phyloP scores from a whole-genome alignment of 2,797 vertebrate genomes.

The Poecilia wingei region DNA sequence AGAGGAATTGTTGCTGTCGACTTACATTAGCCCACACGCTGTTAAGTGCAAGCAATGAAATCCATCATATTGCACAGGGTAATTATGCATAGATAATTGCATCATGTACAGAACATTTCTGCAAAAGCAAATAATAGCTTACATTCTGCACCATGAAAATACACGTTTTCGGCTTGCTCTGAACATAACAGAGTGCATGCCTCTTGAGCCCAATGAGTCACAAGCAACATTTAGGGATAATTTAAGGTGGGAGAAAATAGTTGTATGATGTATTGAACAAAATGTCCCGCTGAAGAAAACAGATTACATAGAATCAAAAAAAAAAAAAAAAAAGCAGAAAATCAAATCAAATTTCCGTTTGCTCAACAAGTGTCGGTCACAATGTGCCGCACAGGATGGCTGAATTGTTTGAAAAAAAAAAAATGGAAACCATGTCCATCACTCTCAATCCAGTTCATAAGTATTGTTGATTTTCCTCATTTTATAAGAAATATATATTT shows the following conservation, averaged over 20 bases:
- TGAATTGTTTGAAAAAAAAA: neutral
- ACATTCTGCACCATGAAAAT: slow-evolving; percentile 44
- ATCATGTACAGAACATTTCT: slow-evolving; percentile 54
- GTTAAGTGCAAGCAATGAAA: slow-evolving; percentile 71
- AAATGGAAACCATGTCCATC: neutral
- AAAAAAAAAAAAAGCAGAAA: neutral
- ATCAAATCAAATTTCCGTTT: neutral
- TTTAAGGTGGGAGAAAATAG: slow-evolving; percentile 5
- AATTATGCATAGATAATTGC: slow-evolving; percentile 79
- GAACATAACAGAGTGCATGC: slow-evolving; percentile 28
- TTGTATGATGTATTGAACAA: slow-evolving; percentile 3
- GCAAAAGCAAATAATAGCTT: slow-evolving; percentile 60
- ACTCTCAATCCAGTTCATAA: neutral
- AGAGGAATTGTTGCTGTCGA: slow-evolving; percentile 75
- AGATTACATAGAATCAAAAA: slow-evolving; percentile 10
- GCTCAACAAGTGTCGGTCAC: neutral
- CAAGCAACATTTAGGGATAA: slow-evolving; percentile 16
- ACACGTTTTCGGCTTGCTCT: slow-evolving; percentile 24
- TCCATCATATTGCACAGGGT: slow-evolving; percentile 75
- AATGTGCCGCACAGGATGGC: neutral
- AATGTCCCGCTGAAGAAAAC: neutral
- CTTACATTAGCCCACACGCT: slow-evolving; percentile 62
- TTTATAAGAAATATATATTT: neutral
- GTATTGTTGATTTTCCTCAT: neutral
- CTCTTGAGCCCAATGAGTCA: slow-evolving; percentile 7